Base-by-base conservation (phyloP, 2,797 vertebrate species). In the Diplodus puntazzo region DNA sequence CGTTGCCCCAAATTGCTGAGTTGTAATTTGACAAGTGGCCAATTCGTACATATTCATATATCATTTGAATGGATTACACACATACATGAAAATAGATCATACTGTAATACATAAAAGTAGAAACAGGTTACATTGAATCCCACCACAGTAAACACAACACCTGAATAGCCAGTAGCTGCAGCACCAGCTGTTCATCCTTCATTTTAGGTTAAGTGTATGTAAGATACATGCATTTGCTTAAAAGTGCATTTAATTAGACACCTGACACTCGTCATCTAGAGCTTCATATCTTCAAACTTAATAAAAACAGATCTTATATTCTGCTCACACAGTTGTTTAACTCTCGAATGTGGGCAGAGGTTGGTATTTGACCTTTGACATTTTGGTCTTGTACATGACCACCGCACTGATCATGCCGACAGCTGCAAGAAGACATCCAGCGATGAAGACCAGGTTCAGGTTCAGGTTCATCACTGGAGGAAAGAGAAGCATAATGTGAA, bases 371-470 rank as follows among this genome's bases (percentile, higher is more conserved):
- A 81, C 65, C 9, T 3, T 75, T 13, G 90, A 77, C 21, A 12
- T 13, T 64, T 60, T 92, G 75, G 49, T 7, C 80, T 65, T 93
- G 91, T 92, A 86, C 53, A 91, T 4, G 18, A 59, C 10, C 66
- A 79, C 82, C n/a, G 73, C 84, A 62, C 88, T 85, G 82, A 80
- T 65, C 90, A 92, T 89, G 27, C 64, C 89, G 4, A 88, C 53
- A 0, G 79, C 82, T 11, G 58, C 84, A 2, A 94, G 86, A n/a
- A 91, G 48, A 82, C 88, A 91, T 76, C 91, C 92, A 67, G 61
- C 79, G 25, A 93, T 75, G 86, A 94, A 90, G 0, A 88, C 82
- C 75, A 92, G 46, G 87, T 92, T 94, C 75, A 90, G 66, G 16
- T 88, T 93, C 79, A 92, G 59, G 62, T 68, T 83, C 69, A 30